These are phyloP conservation scores for Adineta ricciae DNA, from an alignment of 2,888 invertebrate species.

Conservation along the genomic window DNA sequence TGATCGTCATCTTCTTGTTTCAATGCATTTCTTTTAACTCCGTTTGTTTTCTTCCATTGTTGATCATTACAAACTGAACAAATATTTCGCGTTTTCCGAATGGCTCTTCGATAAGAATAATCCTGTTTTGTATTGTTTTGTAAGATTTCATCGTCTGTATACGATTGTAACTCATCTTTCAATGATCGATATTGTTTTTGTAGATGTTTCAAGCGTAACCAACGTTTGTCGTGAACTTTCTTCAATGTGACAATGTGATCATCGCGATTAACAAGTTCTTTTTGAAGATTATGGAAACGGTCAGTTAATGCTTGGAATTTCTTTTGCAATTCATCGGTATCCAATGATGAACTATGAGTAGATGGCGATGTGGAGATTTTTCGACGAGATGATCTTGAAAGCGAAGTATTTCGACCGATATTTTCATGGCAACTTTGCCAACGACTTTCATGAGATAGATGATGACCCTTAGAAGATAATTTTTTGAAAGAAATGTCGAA, in stretches of 20 bases:
- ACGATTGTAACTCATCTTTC: conserved; percentile 14
- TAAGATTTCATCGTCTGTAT: not conserved
- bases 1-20: conserved; percentile 19
- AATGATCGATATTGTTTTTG: not conserved
- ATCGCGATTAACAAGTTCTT: conserved; percentile 16
- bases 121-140: not conserved
- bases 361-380: not conserved
- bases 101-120: not conserved
- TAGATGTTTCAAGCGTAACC: conserved; percentile 15
- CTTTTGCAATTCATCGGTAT: not conserved
- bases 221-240: conserved; percentile 18
- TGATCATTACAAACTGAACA: conserved; percentile 16
- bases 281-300: not conserved
- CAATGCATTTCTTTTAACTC: not conserved
- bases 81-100: not conserved
- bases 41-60: not conserved
- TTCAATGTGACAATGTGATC: not conserved
- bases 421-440: not conserved
- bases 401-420: not conserved
- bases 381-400: not conserved
- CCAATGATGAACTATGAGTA: not conserved
- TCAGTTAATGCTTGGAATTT: not conserved
- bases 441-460: not conserved
- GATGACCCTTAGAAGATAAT: not conserved
- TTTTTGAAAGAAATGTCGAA: not conserved